Base-by-base conservation (phyloP, 1,140 invertebrate genomes). In the Solen grandis region DNA sequence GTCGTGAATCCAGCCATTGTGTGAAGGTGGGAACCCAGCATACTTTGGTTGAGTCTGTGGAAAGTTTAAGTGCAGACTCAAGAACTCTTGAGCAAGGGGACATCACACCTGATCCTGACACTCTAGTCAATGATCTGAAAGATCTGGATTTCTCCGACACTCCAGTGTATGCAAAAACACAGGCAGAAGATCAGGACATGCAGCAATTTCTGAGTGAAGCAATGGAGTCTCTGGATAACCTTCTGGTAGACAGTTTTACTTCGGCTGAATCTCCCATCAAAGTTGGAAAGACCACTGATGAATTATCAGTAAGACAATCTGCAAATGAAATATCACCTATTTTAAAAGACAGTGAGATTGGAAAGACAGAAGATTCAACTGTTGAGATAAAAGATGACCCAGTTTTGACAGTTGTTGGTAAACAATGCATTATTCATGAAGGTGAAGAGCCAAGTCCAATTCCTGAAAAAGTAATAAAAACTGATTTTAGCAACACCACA, bases 201-300 rank as follows among this genome's bases (percentile, higher is more conserved):
- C 72, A 81, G 54, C 54, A 35, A n/a, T 84, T 86, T 52, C 69
- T 86, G n/a, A 62, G 79, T 22, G 82, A 86, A 69, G 85, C 85
- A 19, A 33, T 84, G 29, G 74, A 75, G 46, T 81, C 85, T 3
- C 46, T 86, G 3, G 85, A 86, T 83, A 77, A 86, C 38, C 55
- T 84, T 10, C 41, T 83, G 16, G 36, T 54, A 4, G 82, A 84
- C 19, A 65, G 76, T 29, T 79, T 57, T 52, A n/a, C 46, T 62
- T 46, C 35, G 54, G 19, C 46, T 27, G 68, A 72, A 35, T 72
- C 68, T 16, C 68, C 68, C n/a, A 50, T 14, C n/a, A 68, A 68
- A 50, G 65, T n/a, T n/a, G n/a, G n/a, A n/a, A n/a, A n/a, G n/a
- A n/a, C n/a, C n/a, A n/a, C n/a, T n/a, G n/a, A n/a, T n/a, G n/a